Conservation (phyloP, 2,888 invertebrate genomes). For the Drosophila atripex region DNA sequence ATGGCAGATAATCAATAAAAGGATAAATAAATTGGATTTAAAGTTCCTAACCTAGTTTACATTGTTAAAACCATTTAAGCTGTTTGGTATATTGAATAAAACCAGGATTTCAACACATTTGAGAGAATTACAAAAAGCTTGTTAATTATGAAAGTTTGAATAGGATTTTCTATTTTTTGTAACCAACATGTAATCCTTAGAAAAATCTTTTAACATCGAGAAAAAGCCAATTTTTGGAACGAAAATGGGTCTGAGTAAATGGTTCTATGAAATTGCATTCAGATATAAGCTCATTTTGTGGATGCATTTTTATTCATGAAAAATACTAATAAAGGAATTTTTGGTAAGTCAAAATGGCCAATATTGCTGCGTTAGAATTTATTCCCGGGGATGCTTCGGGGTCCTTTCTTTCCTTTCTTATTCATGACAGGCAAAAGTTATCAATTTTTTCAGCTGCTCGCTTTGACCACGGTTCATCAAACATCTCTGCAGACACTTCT, state of each 20-base stretch:
- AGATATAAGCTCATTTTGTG: background rate
- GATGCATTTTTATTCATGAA: background rate
- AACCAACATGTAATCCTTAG: background rate
- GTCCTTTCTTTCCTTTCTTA: slow-evolving; percentile 7
- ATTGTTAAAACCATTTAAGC: background rate
- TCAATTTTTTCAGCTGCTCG: slow-evolving; percentile 37
- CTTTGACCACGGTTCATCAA: slow-evolving; percentile 65
- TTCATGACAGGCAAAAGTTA: slow-evolving; percentile 34
- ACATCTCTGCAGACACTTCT: slow-evolving; percentile 64
- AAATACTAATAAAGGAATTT: slow-evolving; percentile 28
- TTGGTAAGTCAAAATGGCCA: slow-evolving; percentile 19
- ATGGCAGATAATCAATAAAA: background rate
- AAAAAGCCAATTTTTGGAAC: slow-evolving; percentile 3
- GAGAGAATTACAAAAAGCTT: no score
- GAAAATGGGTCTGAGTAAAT: slow-evolving; percentile 8
- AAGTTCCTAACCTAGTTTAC: background rate
- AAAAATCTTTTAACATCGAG: background rate
- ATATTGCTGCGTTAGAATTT: slow-evolving; percentile 31
- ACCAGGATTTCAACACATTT: no score
- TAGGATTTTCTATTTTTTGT: background rate
- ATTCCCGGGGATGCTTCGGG: background rate
- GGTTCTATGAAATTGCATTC: slow-evolving; percentile 11
- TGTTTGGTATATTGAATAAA: background rate
- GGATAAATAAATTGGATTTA: background rate
- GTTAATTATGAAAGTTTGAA: background rate